Evolutionary conservation across 2,888 invertebrate species (phyloP).

Genomic region (Macropis europaea): DNA sequence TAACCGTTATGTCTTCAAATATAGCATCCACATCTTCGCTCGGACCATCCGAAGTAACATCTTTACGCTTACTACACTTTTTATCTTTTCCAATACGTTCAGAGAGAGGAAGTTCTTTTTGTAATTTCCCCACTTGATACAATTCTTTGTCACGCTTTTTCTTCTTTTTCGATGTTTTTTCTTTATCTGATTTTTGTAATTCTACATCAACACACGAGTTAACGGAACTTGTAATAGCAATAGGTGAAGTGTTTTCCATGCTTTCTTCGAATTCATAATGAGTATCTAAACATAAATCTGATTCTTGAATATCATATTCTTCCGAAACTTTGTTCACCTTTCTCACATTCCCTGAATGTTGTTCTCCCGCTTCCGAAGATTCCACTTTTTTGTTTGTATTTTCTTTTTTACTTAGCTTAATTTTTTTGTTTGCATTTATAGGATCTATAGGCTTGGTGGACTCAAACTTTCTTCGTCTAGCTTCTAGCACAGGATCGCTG

Average conservation of each 20-base stretch:
- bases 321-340: conserved; percentile 50
- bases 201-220: conserved; percentile 60
- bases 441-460: conserved; percentile 79
- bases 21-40: conserved; percentile 58
- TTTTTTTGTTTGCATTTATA: conserved; percentile 80
- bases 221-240: conserved; percentile 51
- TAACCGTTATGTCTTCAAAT: conserved; percentile 69
- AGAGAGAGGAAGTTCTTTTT: conserved; percentile 70
- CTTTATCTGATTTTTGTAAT: conserved; percentile 71
- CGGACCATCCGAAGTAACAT: conserved; percentile 53
- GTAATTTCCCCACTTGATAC: conserved; percentile 79
- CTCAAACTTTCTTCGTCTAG: conserved; percentile 82
- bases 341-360: conserved; percentile 9
- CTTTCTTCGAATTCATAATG: conserved; percentile 58
- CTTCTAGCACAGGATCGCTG: conserved; percentile 81
- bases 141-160: conserved; percentile 79
- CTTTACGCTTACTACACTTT: conserved; percentile 72
- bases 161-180: conserved; percentile 75
- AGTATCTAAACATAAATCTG: conserved; percentile 58
- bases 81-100: conserved; percentile 75
- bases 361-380: conserved; percentile 27
- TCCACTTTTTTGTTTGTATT: conserved; percentile 51
- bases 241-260: conserved; percentile 55
- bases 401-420: conserved; percentile 73
- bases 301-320: conserved; percentile 44